These are phyloP conservation scores for Orthonevra nobilis DNA, from an alignment of 2,888 invertebrate genomes.

Conservation along the genomic window DNA sequence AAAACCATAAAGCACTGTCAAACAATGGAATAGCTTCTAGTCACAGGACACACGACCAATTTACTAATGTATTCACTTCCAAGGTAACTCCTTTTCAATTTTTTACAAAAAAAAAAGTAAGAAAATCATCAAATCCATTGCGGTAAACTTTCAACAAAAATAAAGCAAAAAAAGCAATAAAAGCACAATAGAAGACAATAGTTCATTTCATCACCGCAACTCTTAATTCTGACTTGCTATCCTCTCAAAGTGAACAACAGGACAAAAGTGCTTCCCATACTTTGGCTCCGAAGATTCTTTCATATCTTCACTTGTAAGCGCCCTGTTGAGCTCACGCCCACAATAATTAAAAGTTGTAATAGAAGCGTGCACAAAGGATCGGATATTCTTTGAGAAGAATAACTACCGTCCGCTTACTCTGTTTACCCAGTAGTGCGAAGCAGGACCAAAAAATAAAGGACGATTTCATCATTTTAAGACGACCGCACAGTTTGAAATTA, in stretches of 20 bases:
- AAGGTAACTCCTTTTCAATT: slow-evolving; percentile 7
- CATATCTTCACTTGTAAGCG: background rate
- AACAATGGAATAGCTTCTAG: slow-evolving; percentile 22
- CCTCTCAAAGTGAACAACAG: slow-evolving; percentile 6
- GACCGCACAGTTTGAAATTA: slow-evolving; percentile 54
- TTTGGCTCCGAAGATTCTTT: background rate
- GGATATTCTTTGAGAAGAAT: slow-evolving; percentile 55
- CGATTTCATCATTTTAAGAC: slow-evolving; percentile 63
- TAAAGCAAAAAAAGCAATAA: slow-evolving; percentile 22
- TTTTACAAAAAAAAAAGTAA: background rate
- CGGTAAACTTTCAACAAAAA: slow-evolving; percentile 52
- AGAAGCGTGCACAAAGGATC: slow-evolving; percentile 62
- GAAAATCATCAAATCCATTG: slow-evolving; percentile 5
- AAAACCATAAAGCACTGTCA: slow-evolving; percentile 25
- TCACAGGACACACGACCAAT: slow-evolving; percentile 6
- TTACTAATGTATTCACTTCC: background rate
- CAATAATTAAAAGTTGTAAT: slow-evolving; percentile 69
- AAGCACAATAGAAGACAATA: slow-evolving; percentile 53
- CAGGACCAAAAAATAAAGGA: slow-evolving; percentile 33
- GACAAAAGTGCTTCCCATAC: background rate
- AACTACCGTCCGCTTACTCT: background rate
- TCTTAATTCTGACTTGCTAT: slow-evolving; percentile 42
- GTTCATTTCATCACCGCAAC: slow-evolving; percentile 60
- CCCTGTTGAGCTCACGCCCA: slow-evolving; percentile 31
- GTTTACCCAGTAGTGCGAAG: background rate